Base-by-base conservation (phyloP, 23 tunicate genomes). In the Styela plicata region DNA sequence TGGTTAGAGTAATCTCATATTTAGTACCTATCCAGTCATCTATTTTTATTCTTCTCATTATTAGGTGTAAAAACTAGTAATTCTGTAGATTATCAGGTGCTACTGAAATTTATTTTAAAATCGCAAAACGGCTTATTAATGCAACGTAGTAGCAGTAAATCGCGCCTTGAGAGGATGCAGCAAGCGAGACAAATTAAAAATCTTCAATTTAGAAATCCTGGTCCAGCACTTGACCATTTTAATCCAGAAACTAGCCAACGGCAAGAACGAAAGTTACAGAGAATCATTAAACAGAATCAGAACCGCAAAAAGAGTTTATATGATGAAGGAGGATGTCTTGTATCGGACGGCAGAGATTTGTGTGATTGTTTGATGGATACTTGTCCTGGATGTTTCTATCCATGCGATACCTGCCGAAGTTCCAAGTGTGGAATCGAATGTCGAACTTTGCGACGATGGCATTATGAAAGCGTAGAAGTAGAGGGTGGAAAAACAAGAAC, bases 381-480 rank as follows among this genome's bases (percentile, higher is more conserved):
- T 52, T 91, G 97, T 74, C 88, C 90, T 22, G 97, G 97, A 22
- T 91, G 97, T 44, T 86, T 86, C 63, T 91, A 86, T 63, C 90
- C 90, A 13, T 91, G 97, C 33, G 85, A 86, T 34, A 83, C 73
- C 19, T 91, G 97, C 63, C 74, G 87, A 71, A 86, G 90, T 57
- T 69, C 71, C 24, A 91, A 86, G 35, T 91, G 97, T 79, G 97
- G 97, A 26, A 53, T n/a, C 0, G 90, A 91, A 52, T 91, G 97
- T 63, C 53, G 97, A 16, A 52, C 79, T 20, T 68, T 66, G 23
- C 34, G 97, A 67, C 79, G 87, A 27, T 90, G 96, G 96, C 87
- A 90, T 74, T 90, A 90, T 62, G 85, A 75, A 69, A 85, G 67
- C 30, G 25, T 57, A 0, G 89, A 90, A 76, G 96, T 90, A 17